A percentile compares a stretch with the other conserved stretches of the same genome.
Evolutionary conservation across 2,888 invertebrate genomes (phyloP).

Genomic region (Conus canariensis): DNA sequence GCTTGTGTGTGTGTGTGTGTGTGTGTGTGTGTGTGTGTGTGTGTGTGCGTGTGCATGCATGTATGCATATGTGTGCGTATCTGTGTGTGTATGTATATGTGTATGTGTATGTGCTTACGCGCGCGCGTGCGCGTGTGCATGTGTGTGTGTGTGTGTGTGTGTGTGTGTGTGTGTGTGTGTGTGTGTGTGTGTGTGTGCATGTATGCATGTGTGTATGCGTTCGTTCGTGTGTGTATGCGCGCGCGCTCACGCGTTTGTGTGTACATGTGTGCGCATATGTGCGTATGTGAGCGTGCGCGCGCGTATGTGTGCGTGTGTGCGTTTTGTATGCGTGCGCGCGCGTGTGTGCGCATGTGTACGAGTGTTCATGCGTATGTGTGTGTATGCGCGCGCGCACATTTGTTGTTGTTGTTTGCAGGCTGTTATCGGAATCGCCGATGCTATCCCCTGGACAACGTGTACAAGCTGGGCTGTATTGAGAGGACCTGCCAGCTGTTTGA

Average conservation of each 20-base stretch:
- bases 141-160: neutral
- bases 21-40: neutral
- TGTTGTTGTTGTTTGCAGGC: neutral
- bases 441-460: constrained; percentile 30
- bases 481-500: constrained; percentile 1
- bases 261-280: no score
- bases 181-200: neutral
- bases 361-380: neutral
- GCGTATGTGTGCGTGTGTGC: neutral
- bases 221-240: neutral
- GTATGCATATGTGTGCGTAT: neutral
- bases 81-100: neutral
- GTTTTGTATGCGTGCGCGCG: neutral
- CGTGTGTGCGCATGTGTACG: neutral
- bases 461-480: constrained; percentile 43
- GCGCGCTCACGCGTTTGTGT: neutral
- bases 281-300: neutral
- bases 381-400: neutral
- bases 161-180: neutral
- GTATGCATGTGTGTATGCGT: neutral
- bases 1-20: neutral
- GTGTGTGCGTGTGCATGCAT: neutral
- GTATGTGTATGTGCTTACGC: neutral
- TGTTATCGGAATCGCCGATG: constrained; percentile 30
- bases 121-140: neutral